A percentile compares a stretch with the other conserved stretches of the same genome.
Evolutionary conservation across 2,113 vertebrate genomes (phyloP).

Genomic region (Datnioides undecimradiatus): DNA sequence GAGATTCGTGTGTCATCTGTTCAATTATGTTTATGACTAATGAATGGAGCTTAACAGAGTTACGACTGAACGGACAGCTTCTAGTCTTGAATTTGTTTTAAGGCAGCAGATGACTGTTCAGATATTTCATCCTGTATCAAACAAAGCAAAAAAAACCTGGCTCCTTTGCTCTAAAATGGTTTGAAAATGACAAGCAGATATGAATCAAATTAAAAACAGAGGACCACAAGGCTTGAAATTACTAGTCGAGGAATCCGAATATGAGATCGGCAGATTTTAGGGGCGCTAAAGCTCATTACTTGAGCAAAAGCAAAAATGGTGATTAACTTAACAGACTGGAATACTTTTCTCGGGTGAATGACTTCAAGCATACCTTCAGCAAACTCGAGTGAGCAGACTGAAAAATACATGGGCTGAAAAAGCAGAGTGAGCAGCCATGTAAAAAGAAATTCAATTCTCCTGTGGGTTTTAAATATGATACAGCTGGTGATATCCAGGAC

Average conservation of each 20-base stretch:
- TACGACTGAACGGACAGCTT: slow-evolving; percentile 12
- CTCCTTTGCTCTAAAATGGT: not conserved
- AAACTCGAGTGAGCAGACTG: slow-evolving; percentile 15
- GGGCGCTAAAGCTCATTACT: slow-evolving; percentile 44
- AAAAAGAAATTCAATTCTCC: slow-evolving; percentile 9
- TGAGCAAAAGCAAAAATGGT: slow-evolving; percentile 51
- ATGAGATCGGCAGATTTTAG: slow-evolving; percentile 15
- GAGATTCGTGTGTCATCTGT: slow-evolving; percentile 35
- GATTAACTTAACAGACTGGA: slow-evolving; percentile 65
- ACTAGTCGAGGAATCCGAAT: slow-evolving; percentile 25
- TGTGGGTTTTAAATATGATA: slow-evolving; percentile 22
- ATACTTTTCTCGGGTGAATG: slow-evolving; percentile 24
- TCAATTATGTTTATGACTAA: slow-evolving; percentile 53
- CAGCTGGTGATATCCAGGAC: not conserved
- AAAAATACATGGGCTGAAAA: slow-evolving; percentile 28
- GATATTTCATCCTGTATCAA: slow-evolving; percentile 21
- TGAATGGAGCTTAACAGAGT: not conserved
- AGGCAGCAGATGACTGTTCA: not conserved
- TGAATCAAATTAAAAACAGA: slow-evolving; percentile 43
- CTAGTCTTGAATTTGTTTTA: slow-evolving; percentile 19
- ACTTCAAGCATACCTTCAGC: slow-evolving; percentile 27
- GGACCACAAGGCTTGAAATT: slow-evolving; percentile 31
- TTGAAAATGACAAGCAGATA: slow-evolving; percentile 18
- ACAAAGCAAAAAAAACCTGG: not conserved
- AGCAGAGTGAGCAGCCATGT: slow-evolving; percentile 16